Evolutionary conservation across 2,113 vertebrate genomes (phyloP).

Genomic region (Herpailurus yagouaroundi): DNA sequence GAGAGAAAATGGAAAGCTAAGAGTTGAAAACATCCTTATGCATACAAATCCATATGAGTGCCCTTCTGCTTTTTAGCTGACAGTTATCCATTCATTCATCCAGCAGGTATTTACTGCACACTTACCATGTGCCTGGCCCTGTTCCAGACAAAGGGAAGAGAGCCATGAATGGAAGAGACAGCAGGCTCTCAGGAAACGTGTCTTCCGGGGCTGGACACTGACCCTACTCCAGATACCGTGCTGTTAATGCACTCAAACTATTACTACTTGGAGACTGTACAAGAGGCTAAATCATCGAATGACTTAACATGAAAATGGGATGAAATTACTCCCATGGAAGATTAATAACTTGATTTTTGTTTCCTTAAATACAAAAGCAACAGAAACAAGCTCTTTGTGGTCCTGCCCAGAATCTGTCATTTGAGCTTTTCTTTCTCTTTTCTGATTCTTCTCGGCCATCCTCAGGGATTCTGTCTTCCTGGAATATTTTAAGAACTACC

Average conservation of each 20-base stretch:
- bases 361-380: not conserved
- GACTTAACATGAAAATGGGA: not conserved
- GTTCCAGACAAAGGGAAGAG: not conserved
- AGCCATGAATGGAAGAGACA: not conserved
- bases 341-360: constrained; percentile 6
- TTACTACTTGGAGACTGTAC: not conserved
- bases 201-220: not conserved
- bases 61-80: not conserved
- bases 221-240: not conserved
- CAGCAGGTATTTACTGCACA: not conserved
- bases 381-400: not conserved
- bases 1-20: not conserved
- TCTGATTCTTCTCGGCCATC: not conserved
- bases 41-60: not conserved
- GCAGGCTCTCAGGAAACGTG: not conserved
- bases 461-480: not conserved
- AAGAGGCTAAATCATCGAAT: not conserved
- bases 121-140: no score
- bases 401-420: no score
- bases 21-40: not conserved
- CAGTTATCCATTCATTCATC: not conserved
- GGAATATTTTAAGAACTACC: not conserved
- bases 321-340: not conserved
- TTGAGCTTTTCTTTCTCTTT: not conserved
- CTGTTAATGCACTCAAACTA: not conserved